These are phyloP conservation scores for Bubalus kerabau DNA, from an alignment of 2,113 vertebrate genomes.

Conservation along the genomic window DNA sequence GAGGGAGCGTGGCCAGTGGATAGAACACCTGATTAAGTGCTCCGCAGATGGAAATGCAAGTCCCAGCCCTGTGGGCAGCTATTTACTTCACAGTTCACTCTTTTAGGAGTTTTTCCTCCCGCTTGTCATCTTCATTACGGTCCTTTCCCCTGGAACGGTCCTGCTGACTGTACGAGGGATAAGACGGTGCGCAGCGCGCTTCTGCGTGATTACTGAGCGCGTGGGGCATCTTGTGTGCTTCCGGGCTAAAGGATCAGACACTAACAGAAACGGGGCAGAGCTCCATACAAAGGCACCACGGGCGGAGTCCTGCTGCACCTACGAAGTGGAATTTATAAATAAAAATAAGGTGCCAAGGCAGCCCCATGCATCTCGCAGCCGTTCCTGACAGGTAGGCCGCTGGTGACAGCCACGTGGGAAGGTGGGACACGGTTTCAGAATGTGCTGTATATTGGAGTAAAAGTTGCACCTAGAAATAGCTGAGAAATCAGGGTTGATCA, in stretches of 20 bases:
- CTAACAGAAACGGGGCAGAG: slow-evolving; percentile 67
- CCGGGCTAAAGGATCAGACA: slow-evolving; percentile 62
- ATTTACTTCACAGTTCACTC: slow-evolving; percentile 31
- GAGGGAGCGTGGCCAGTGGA: not conserved
- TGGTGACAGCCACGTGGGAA: slow-evolving; percentile 52
- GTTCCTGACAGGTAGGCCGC: slow-evolving; percentile 54
- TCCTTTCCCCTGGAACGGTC: slow-evolving; percentile 27
- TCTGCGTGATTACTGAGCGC: slow-evolving; percentile 50
- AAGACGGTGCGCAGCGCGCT: slow-evolving; percentile 47
- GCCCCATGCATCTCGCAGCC: slow-evolving; percentile 22
- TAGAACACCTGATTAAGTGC: not conserved
- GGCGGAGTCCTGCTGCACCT: slow-evolving; percentile 67
- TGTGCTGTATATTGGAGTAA: slow-evolving; percentile 51
- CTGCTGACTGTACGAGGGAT: slow-evolving; percentile 52
- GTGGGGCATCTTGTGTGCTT: slow-evolving; percentile 40
- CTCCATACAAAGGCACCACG: slow-evolving; percentile 56
- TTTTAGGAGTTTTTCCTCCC: not conserved
- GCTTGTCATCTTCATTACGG: not conserved
- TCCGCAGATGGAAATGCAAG: not conserved
- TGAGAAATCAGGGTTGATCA: not conserved
- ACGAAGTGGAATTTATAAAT: slow-evolving; percentile 75
- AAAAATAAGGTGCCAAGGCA: slow-evolving; percentile 70
- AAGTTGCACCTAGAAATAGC: slow-evolving; percentile 52
- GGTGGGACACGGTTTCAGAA: slow-evolving; percentile 41
- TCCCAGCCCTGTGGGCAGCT: not conserved